Evolutionary conservation across 2,797 vertebrate species (phyloP).

Genomic region (Anas acuta): DNA sequence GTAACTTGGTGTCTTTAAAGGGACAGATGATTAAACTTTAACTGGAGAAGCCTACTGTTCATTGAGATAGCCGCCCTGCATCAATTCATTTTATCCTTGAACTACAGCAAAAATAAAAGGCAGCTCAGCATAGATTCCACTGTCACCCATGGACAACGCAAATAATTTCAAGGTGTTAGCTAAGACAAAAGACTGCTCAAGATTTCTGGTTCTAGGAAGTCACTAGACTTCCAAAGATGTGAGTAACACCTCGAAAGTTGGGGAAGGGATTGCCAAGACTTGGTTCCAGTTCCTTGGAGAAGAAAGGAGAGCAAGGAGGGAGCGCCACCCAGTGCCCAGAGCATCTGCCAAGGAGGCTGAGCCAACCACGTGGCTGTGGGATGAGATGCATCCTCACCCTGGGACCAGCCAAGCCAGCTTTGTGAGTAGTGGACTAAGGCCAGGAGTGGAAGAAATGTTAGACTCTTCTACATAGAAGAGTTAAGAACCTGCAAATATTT

Average conservation of each 20-base stretch:
- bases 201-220: neutral
- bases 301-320: neutral
- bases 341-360: constrained; percentile 24
- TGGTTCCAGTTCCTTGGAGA: constrained; percentile 13
- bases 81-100: neutral
- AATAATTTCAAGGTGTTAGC: neutral
- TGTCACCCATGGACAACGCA: neutral
- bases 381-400: neutral
- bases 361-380: neutral
- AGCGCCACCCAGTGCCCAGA: neutral
- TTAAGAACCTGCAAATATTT: neutral
- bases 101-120: neutral
- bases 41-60: neutral
- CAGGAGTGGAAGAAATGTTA: neutral
- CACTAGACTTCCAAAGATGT: neutral
- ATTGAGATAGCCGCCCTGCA: neutral
- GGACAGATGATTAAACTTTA: neutral
- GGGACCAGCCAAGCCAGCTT: neutral
- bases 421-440: neutral
- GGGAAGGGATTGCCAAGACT: constrained; percentile 12
- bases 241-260: neutral
- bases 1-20: neutral
- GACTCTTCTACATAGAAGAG: neutral
- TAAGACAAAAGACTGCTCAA: neutral
- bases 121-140: constrained; percentile 30